These are phyloP conservation scores for Drosophila parvula DNA, from an alignment of 1,140 invertebrate species.

Conservation along the genomic window DNA sequence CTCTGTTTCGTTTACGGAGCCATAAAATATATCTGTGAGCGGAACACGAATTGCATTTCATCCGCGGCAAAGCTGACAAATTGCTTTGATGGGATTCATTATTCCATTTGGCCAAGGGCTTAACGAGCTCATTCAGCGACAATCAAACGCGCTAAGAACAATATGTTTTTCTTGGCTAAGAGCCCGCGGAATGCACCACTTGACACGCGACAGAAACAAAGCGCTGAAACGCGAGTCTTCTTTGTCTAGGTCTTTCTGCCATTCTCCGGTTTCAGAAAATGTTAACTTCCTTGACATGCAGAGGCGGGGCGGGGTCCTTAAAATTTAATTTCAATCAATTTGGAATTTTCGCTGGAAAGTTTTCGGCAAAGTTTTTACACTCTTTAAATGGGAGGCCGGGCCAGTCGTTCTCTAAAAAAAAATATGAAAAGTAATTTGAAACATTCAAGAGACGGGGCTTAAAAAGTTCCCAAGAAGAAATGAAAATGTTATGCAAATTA, in stretches of 20 bases:
- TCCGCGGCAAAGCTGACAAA: conserved; percentile 14
- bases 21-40: conserved; percentile 19
- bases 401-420: background rate
- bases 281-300: conserved; percentile 6
- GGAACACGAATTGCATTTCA: conserved; percentile 23
- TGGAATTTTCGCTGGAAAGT: background rate
- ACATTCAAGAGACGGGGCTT: conserved; percentile 1
- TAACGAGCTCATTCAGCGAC: conserved; percentile 62
- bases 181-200: conserved; percentile 54
- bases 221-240: conserved; percentile 1
- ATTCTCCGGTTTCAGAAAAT: conserved; percentile 10
- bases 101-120: conserved; percentile 35
- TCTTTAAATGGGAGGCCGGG: conserved; percentile 9
- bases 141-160: conserved; percentile 55
- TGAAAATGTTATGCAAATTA: conserved; percentile 45
- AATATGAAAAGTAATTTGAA: conserved; percentile 30
- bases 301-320: background rate
- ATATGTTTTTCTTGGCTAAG: conserved; percentile 34
- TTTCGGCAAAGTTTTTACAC: conserved; percentile 17
- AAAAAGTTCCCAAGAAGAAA: conserved; percentile 4
- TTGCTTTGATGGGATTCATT: conserved; percentile 50
- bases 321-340: conserved; percentile 44
- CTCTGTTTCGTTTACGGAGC: conserved; percentile 14
- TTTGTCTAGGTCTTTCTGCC: background rate
- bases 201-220: conserved; percentile 66